phyloP scores from a whole-genome alignment of 2,888 invertebrate species.

The Odiellus spinosus region DNA sequence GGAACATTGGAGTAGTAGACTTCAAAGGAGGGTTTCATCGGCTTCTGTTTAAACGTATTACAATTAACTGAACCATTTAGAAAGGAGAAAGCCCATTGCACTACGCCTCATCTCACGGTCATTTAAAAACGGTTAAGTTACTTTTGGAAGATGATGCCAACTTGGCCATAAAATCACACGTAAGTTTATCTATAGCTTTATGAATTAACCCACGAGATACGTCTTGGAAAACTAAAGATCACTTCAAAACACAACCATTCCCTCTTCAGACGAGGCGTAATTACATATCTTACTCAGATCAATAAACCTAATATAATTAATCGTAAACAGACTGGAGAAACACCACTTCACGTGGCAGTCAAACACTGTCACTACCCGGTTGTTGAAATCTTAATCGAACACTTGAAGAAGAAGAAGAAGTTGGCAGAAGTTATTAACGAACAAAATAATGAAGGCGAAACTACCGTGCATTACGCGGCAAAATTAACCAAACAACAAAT shows the following conservation, averaged over 20 bases:
- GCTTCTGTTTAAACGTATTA: too few species aligned
- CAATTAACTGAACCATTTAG: conserved; percentile 22
- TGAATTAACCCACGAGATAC: too few species aligned
- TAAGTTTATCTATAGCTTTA: too few species aligned
- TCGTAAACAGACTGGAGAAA: conserved; percentile 61
- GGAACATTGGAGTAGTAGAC: too few species aligned
- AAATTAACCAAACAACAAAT: conserved; percentile 67
- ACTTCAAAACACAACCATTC: too few species aligned
- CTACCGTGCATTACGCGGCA: conserved; percentile 84
- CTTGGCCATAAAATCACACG: too few species aligned
- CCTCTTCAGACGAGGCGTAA: too few species aligned
- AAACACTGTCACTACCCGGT: conserved; percentile 54
- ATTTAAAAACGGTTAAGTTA: conserved; percentile 64
- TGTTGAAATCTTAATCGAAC: conserved; percentile 35
- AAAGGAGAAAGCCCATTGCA: conserved; percentile 93
- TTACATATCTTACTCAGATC: too few species aligned
- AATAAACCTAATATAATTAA: too few species aligned
- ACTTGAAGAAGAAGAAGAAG: background rate
- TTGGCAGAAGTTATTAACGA: conserved; percentile 1
- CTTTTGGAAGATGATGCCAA: conserved; percentile 88
- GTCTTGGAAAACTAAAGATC: too few species aligned
- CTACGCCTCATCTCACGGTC: conserved; percentile 83
- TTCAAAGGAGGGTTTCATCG: too few species aligned
- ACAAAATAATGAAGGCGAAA: conserved; percentile 57
- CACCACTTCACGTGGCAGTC: conserved; percentile 86